Evolutionary conservation across 2,888 invertebrate genomes (phyloP).

Genomic region (Rhingia rostrata): DNA sequence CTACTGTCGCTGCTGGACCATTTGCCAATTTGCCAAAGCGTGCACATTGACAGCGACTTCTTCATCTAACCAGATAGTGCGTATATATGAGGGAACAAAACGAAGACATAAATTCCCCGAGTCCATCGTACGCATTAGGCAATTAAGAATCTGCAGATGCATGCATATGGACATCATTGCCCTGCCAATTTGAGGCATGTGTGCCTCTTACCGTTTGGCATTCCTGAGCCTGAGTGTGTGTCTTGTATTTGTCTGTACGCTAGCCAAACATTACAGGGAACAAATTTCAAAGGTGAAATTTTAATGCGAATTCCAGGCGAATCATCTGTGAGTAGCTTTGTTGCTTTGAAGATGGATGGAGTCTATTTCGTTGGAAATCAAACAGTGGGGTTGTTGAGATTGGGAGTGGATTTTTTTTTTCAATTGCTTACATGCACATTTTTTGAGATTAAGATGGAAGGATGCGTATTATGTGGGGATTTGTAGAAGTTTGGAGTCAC

Average conservation of each 20-base stretch:
- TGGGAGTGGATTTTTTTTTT: background rate
- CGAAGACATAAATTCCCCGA: constrained; percentile 22
- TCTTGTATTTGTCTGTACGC: constrained; percentile 2
- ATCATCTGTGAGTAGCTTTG: constrained; percentile 30
- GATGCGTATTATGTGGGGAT: background rate
- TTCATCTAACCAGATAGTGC: background rate
- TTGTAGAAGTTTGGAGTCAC: too few species aligned
- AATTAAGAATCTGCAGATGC: constrained; percentile 60
- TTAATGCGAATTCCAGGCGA: constrained; percentile 64
- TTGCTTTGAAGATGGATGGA: constrained; percentile 35
- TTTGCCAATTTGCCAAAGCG: constrained; percentile 64
- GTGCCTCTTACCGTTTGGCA: constrained; percentile 34
- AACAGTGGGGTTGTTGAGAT: constrained; percentile 11
- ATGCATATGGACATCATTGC: constrained; percentile 59
- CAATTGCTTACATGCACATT: background rate
- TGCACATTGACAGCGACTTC: constrained; percentile 31
- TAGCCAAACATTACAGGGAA: constrained; percentile 35
- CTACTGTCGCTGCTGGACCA: constrained; percentile 43
- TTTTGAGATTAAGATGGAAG: background rate
- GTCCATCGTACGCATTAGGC: constrained; percentile 66
- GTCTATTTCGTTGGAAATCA: constrained; percentile 2
- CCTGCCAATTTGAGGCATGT: constrained; percentile 53
- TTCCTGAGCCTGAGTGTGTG: constrained; percentile 5
- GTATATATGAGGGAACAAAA: background rate
- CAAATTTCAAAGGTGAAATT: constrained; percentile 67